Evolutionary conservation across 2,797 vertebrate genomes (phyloP).

Genomic region (Enteromius treurensis): DNA sequence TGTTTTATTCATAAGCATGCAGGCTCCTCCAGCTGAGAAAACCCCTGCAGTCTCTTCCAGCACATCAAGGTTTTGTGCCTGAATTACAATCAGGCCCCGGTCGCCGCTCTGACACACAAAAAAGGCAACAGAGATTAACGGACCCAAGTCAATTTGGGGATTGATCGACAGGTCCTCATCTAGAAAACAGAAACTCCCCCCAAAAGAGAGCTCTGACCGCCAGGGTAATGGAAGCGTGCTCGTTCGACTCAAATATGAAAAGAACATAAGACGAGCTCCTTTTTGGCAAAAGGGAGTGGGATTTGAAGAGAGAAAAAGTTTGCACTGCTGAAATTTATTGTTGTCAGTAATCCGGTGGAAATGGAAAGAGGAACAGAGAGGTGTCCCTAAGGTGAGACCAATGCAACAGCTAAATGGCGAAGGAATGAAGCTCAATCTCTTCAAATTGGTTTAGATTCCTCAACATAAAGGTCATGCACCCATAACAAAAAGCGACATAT

Average conservation of each 20-base stretch:
- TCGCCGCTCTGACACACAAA: slow-evolving; percentile 63
- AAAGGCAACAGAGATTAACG: slow-evolving; percentile 73
- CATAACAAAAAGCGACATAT: slow-evolving; percentile 17
- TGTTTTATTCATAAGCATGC: slow-evolving; percentile 87
- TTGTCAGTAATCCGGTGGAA: slow-evolving; percentile 73
- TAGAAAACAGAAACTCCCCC: slow-evolving; percentile 58
- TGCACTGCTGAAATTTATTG: slow-evolving; percentile 70
- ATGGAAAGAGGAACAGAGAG: slow-evolving; percentile 68
- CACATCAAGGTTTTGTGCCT: slow-evolving; percentile 78
- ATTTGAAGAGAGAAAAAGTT: slow-evolving; percentile 66
- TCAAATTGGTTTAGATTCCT: slow-evolving; percentile 59
- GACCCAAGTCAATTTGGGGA: slow-evolving; percentile 64
- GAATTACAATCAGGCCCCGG: slow-evolving; percentile 66
- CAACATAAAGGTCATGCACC: slow-evolving; percentile 52
- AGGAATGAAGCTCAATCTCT: slow-evolving; percentile 62
- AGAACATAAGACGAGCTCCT: slow-evolving; percentile 64
- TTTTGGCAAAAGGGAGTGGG: slow-evolving; percentile 64
- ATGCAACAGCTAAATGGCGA: slow-evolving; percentile 53
- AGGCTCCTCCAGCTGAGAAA: slow-evolving; percentile 79
- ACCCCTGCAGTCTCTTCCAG: slow-evolving; percentile 80
- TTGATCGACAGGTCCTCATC: slow-evolving; percentile 61
- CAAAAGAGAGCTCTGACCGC: slow-evolving; percentile 52
- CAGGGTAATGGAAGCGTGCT: slow-evolving; percentile 64
- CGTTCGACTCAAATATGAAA: slow-evolving; percentile 66
- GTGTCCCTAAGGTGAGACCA: slow-evolving; percentile 55